Conservation (phyloP, 2,797 vertebrate species). For the Spinibarbus caldwelli region DNA sequence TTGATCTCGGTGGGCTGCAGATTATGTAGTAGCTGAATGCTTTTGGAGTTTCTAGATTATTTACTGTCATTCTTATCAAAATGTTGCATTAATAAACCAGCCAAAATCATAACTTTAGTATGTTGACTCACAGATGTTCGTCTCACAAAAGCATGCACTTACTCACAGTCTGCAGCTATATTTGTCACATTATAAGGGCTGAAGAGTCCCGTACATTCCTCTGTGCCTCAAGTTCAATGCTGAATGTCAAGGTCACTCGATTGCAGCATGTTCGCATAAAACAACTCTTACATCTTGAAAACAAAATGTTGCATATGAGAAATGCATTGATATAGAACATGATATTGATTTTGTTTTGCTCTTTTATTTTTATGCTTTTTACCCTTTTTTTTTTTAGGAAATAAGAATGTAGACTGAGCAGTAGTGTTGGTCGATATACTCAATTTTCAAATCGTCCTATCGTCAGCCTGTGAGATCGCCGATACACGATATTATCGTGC, state of each 20-base stretch:
- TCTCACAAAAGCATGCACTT: slow-evolving; percentile 23
- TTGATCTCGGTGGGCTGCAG: background rate
- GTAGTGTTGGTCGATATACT: no score
- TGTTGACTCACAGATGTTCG: background rate
- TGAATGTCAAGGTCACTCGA: slow-evolving; percentile 66
- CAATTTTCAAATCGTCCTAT: no score
- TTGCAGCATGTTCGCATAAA: slow-evolving; percentile 57
- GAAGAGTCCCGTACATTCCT: slow-evolving; percentile 66
- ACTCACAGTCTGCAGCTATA: slow-evolving; percentile 2
- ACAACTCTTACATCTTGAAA: slow-evolving; percentile 56
- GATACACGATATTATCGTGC: no score
- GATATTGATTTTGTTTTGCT: background rate
- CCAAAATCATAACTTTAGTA: background rate
- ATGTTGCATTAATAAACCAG: background rate
- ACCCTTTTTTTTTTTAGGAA: background rate
- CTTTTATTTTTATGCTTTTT: background rate
- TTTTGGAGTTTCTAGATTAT: slow-evolving; percentile 35
- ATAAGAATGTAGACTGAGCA: background rate
- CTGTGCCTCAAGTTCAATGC: slow-evolving; percentile 65
- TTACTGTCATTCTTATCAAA: background rate
- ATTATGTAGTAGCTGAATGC: background rate
- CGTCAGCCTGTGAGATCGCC: no score
- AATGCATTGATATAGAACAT: slow-evolving; percentile 16
- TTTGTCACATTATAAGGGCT: slow-evolving; percentile 26
- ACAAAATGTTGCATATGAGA: slow-evolving; percentile 48